Base-by-base conservation (phyloP, 2,888 invertebrate species). In the Drosophila paracracens region DNA sequence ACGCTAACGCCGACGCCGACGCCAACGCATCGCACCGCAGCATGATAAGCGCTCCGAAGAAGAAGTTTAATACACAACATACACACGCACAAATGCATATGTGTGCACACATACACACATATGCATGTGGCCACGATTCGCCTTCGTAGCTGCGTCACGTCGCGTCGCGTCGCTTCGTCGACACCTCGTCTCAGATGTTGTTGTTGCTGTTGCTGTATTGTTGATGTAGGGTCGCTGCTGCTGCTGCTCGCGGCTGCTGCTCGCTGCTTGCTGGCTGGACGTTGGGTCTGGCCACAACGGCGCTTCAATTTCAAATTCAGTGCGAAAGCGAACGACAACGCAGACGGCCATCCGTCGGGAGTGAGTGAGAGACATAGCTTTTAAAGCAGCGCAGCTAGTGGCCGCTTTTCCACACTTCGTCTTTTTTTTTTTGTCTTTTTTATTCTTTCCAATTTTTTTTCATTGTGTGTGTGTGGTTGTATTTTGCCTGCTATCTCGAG, bases 241-340 rank as follows among this genome's bases (percentile, higher is more conserved):
- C 58, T 51, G 63, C 51, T 64, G 43, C 21, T 48, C 46, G 54
- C 56, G 43, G 52, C 46, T 58, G 62, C 51, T 57, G 59, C 48
- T 57, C 8, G 8, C 38, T 38, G 69, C 57, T 63, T 59, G 58
- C 50, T 59, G 64, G 62, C 74, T 78, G 81, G 72, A 76, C 78
- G 78, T 52, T 74, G 48, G 82, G 83, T 82, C 67, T 83, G 76
- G 56, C 70, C 64, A 76, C 83, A 70, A 66, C 78, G 70, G 62
- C 76, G 73, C 74, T 83, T 83, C 53, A 81, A 81, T 83, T 79
- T 83, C 70, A 76, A 83, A 82, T 82, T 82, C 82, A 82, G 82
- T 82, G 83, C 81, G 71, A 82, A 82, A 76, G 81, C 82, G 81
- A 83, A 83, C 82, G 83, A 74, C 81, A 78, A 76, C 61, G 79